Evolutionary conservation across 1,140 invertebrate genomes (phyloP), one percentile per base, ranked within the genome.

Genomic region (Watersipora subatra): DNA sequence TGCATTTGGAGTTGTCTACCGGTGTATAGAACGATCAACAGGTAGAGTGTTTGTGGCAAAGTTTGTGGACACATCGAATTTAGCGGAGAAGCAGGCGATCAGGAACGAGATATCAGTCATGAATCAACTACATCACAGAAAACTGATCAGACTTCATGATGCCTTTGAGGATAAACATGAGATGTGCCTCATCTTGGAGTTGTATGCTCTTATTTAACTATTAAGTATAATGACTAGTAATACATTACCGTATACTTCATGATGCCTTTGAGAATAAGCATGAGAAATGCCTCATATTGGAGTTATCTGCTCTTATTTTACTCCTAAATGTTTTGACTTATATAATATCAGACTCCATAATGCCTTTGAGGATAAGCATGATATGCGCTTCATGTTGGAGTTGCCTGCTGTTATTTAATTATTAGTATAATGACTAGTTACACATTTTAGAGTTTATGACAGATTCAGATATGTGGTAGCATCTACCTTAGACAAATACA

Each of bases 241-340:
- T n/a, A n/a, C n/a, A n/a, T n/a, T n/a, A n/a, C n/a, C n/a, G n/a
- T n/a, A n/a, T n/a, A n/a, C 82, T 99, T 0, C 94, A 99, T 74
- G 97, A 99, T 78, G 96, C 96, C 0, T 99, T 96, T 78, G 96
- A 99, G 79, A 94, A 98, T 77, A 93, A 97, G 68, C 92, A 98
- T 71, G 96, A 99, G 84, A 98, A 98, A 93, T 91, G 97, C 26
- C 85, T 99, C 1, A 96, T 99, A 67, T 92, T 97, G 71, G 96
- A 99, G 85, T 98, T 99, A 91, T 94, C n/a, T n/a, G n/a, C n/a
- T n/a, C n/a, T n/a, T n/a, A n/a, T n/a, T n/a, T n/a, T n/a, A n/a
- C n/a, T n/a, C n/a, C n/a, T n/a, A n/a, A n/a, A n/a, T n/a, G n/a
- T n/a, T n/a, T n/a, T n/a, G n/a, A n/a, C n/a, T n/a, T n/a, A n/a